Base-by-base conservation (phyloP, 2,797 vertebrate species). In the Parambassis ranga region DNA sequence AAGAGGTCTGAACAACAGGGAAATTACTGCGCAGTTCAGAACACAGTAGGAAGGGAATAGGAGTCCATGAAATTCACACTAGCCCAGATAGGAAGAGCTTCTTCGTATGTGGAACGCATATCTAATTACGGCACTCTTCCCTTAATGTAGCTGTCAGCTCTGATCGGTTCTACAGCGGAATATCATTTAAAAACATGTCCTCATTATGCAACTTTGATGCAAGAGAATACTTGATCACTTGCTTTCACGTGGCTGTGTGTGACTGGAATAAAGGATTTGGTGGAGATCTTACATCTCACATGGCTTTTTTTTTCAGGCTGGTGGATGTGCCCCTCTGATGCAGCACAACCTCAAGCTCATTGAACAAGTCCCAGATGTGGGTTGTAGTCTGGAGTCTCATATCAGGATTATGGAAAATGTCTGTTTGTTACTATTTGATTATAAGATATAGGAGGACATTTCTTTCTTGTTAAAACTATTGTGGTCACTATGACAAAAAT, bases 181-280 rank as follows among this genome's bases (percentile, higher is more conserved):
- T 44, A 74, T 57, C 46, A 60, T 75, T 79, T 71, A 73, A 85
- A n/a, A 82, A 72, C 76, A 38, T 28, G 3, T 38, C 55, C 63
- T 76, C 60, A 41, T 85, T 84, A 84, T 67, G 68, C 60, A 81
- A 71, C 71, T 81, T 70, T 60, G 77, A 83, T 79, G 81, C 76
- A 68, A 75, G 77, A 49, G 74, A 86, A 84, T 81, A 71, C 52
- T 65, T 76, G 68, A 85, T 82, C 47, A 65, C 38, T 72, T 7
- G 62, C 69, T 16, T 47, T 58, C 65, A 65, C 47, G 7, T 46
- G 69, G 66, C 47, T 4, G 57, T 16, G 44, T 74, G 79, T 47
- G 65, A 60, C 46, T 56, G 56, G 62, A 61, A 68, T 46, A 26
- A 32, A 67, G 32, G 60, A 7, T 36, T 48, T 52, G 4, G 38